Evolutionary conservation across 2,113 vertebrate species (phyloP).

Genomic region (Sebastes fasciatus): DNA sequence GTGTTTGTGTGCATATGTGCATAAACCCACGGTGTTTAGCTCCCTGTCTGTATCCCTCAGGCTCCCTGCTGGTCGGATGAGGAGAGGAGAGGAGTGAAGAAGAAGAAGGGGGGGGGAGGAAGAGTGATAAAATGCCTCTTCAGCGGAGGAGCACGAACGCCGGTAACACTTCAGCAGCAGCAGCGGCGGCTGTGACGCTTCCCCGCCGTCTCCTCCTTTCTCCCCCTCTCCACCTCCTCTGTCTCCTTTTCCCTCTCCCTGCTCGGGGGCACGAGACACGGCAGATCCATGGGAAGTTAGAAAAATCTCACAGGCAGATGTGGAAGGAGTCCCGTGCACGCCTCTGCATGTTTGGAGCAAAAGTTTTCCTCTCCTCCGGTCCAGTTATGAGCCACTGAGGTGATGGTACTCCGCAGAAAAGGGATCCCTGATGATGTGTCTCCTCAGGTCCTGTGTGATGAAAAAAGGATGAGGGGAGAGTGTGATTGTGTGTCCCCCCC

Average conservation of each 20-base stretch:
- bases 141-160: conserved; percentile 44
- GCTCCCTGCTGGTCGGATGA: conserved; percentile 66
- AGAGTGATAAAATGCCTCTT: conserved; percentile 55
- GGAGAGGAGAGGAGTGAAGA: conserved; percentile 17
- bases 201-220: conserved; percentile 44
- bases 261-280: conserved; percentile 24
- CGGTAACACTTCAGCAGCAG: conserved; percentile 58
- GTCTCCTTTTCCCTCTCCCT: conserved; percentile 47
- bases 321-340: conserved; percentile 21
- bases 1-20: conserved; percentile 33
- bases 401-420: conserved; percentile 43
- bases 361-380: conserved; percentile 56
- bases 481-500: conserved; percentile 13
- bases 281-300: conserved; percentile 67
- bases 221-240: conserved; percentile 50
- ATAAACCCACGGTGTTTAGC: conserved; percentile 62
- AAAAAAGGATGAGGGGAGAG: conserved; percentile 36
- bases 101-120: conserved; percentile 8
- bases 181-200: conserved; percentile 23
- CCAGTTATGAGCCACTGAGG: conserved; percentile 34
- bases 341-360: conserved; percentile 53
- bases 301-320: conserved; percentile 26
- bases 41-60: conserved; percentile 65
- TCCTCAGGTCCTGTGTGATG: conserved; percentile 48
- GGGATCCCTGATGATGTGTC: conserved; percentile 39